Evolutionary conservation across 1,140 invertebrate species (phyloP).

Genomic region (Papilio helenus): DNA sequence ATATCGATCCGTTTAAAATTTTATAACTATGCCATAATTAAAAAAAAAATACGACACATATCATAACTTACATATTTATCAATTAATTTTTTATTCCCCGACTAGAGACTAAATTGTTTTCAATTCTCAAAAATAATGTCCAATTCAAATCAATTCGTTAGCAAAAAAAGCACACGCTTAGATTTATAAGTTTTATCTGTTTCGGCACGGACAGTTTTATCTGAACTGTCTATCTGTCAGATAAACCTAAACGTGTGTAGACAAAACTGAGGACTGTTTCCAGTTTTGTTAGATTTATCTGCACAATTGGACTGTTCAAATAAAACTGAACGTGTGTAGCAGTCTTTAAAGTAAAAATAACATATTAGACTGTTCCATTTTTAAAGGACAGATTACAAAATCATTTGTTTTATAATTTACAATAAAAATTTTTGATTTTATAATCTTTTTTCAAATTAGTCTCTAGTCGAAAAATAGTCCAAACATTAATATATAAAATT

Average conservation of each 20-base stretch:
- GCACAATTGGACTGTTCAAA: no score
- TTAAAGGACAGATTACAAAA: not conserved
- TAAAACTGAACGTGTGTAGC: no score
- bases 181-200: no score
- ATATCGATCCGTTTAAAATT: conserved; percentile 54
- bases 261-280: no score
- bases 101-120: conserved; percentile 43
- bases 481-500: conserved; percentile 69
- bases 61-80: conserved; percentile 66
- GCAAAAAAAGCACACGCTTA: not conserved
- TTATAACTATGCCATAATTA: conserved; percentile 62
- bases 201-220: no score
- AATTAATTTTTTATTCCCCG: conserved; percentile 55
- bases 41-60: conserved; percentile 65
- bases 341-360: not conserved
- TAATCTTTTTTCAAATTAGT: conserved; percentile 35
- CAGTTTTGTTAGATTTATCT: no score
- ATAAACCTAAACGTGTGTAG: no score
- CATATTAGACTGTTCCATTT: not conserved
- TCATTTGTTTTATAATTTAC: conserved; percentile 6
- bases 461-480: conserved; percentile 51
- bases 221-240: no score
- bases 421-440: not conserved
- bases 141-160: not conserved
- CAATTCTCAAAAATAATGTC: not conserved